phyloP scores from a whole-genome alignment of 2,797 vertebrate genomes.

The Danio kyathit region DNA sequence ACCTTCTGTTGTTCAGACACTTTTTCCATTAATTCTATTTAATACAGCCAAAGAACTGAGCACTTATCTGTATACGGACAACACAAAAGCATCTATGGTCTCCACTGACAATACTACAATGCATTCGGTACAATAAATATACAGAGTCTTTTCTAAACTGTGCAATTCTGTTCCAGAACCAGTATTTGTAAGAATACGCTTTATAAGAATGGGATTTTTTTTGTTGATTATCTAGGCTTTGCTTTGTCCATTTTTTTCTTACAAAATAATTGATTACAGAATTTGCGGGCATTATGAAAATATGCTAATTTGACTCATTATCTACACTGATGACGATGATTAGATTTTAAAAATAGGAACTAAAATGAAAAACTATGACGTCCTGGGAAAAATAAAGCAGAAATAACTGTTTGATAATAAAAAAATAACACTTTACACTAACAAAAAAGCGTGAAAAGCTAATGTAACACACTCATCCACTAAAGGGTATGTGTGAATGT shows the following conservation, averaged over 20 bases:
- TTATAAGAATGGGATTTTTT: background rate
- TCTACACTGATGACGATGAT: constrained; percentile 1
- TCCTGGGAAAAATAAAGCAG: background rate
- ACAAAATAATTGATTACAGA: background rate
- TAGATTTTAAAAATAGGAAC: background rate
- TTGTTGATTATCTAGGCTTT: constrained; percentile 46
- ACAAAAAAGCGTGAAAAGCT: constrained; percentile 30
- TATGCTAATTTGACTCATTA: constrained; percentile 18
- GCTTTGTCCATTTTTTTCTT: constrained; percentile 16
- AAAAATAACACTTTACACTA: constrained; percentile 34
- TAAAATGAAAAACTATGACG: background rate
- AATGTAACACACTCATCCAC: constrained; percentile 43
- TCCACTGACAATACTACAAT: constrained; percentile 39
- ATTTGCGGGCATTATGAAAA: constrained; percentile 14
- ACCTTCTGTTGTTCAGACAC: constrained; percentile 42
- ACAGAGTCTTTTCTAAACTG: constrained; percentile 44
- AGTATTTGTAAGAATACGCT: constrained; percentile 7
- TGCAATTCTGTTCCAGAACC: constrained; percentile 32
- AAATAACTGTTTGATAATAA: constrained; percentile 31
- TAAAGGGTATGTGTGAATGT: constrained; percentile 45
- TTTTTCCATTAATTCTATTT: constrained; percentile 37
- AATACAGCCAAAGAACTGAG: constrained; percentile 43
- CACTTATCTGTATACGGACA: constrained; percentile 49
- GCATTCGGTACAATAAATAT: constrained; percentile 42
- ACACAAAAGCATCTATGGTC: constrained; percentile 42